Percentiles rank a stretch among this genome's conserved stretches.
phyloP scores from a whole-genome alignment of 2,888 invertebrate genomes.

The Cacoxenus indagator region DNA sequence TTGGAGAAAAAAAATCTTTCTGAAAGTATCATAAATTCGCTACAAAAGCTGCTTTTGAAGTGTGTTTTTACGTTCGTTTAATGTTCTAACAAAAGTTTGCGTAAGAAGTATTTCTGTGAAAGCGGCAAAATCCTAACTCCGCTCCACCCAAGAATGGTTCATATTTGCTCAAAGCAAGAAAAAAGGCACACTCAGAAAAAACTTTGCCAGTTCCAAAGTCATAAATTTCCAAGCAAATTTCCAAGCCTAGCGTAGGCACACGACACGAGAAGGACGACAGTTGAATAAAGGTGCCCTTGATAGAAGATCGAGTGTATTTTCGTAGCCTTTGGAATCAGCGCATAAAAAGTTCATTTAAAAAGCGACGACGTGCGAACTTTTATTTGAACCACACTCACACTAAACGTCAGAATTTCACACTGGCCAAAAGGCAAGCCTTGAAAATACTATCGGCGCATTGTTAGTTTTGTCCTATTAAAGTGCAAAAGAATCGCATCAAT shows the following conservation, averaged over 20 bases:
- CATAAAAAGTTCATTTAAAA: too few relatives aligned
- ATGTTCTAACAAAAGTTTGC: conserved; percentile 18
- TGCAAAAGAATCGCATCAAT: too few relatives aligned
- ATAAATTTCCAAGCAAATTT: conserved; percentile 26
- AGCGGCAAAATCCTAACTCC: conserved; percentile 13
- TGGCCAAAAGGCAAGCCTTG: too few relatives aligned
- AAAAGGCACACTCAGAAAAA: conserved; percentile 24
- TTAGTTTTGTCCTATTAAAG: too few relatives aligned
- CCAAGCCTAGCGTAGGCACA: not conserved
- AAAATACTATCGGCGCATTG: too few relatives aligned
- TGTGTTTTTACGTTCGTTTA: not conserved
- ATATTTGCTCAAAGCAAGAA: conserved; percentile 26
- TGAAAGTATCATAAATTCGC: conserved; percentile 44
- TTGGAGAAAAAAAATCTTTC: conserved; percentile 12
- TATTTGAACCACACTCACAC: too few relatives aligned
- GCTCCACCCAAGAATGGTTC: too few relatives aligned
- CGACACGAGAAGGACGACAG: not conserved
- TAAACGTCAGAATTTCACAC: too few relatives aligned
- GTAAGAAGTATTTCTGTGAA: not conserved
- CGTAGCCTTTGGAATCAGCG: too few relatives aligned
- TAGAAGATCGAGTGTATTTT: too few relatives aligned
- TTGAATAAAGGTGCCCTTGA: too few relatives aligned
- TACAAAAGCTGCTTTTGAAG: conserved; percentile 40
- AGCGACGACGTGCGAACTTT: too few relatives aligned
- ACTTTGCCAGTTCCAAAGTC: conserved; percentile 45